Percentiles rank a stretch among this genome's conserved stretches.
Evolutionary conservation across 1,140 invertebrate species (phyloP).

Genomic region (Papilio xuthus): DNA sequence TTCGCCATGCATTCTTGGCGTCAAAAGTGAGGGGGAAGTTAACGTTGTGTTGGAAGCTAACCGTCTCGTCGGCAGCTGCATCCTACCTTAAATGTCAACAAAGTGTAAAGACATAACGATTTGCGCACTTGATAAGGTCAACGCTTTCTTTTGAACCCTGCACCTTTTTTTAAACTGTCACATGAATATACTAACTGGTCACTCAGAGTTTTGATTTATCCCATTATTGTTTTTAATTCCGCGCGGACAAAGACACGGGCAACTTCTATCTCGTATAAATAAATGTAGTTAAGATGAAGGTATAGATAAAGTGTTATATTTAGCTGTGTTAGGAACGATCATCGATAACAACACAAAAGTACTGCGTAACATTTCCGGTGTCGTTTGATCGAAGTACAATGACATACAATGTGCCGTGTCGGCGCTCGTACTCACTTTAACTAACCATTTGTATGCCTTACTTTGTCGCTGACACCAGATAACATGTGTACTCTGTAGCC

Average conservation of each 20-base stretch:
- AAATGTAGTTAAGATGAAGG: not conserved
- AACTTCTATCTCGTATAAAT: not conserved
- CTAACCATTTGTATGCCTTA: conserved; percentile 2
- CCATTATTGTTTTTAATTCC: not conserved
- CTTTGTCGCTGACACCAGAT: not conserved
- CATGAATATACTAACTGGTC: not conserved
- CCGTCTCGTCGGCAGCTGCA: conserved; percentile 1
- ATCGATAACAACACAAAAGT: not conserved
- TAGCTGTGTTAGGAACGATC: not conserved
- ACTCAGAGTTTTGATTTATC: not conserved
- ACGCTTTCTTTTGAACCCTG: conserved; percentile 2
- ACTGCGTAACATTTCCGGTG: not conserved
- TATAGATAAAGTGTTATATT: not conserved
- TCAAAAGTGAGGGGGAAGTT: not conserved
- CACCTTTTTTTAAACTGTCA: not conserved
- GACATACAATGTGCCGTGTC: not conserved
- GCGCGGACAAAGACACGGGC: too few relatives aligned
- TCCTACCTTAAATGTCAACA: not conserved
- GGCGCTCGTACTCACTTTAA: not conserved
- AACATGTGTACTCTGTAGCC: not conserved
- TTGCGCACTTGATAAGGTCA: not conserved
- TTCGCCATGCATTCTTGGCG: not conserved
- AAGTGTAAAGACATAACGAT: not conserved
- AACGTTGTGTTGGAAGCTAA: not conserved
- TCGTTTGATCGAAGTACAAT: conserved; percentile 18